Conservation (phyloP, 2,888 invertebrate genomes). For the Eucriotettix oculatus region DNA sequence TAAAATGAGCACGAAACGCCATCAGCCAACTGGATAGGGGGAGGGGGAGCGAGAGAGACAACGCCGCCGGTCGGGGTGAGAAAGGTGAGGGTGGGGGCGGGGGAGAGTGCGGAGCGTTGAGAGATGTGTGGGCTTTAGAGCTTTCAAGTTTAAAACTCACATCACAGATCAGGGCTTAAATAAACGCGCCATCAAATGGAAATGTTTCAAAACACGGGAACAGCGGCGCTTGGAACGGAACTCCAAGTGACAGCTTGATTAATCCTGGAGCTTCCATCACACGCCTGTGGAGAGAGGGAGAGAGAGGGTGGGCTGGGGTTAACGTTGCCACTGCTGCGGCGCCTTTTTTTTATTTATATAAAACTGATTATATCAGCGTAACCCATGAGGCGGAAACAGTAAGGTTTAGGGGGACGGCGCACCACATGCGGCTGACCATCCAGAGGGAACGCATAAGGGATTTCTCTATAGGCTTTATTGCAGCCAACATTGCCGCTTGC, state of each 20-base stretch:
- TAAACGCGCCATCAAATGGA: slow-evolving; percentile 12
- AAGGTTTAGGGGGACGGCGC: not conserved
- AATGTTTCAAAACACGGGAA: slow-evolving; percentile 7
- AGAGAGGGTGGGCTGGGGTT: not conserved
- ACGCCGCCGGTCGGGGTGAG: not conserved
- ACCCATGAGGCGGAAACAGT: not conserved
- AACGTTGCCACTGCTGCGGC: too few species aligned
- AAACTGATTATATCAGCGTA: not conserved
- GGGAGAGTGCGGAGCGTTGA: not conserved
- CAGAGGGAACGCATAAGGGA: not conserved
- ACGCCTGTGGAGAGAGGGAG: not conserved
- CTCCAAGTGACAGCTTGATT: slow-evolving; percentile 53
- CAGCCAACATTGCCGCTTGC: too few species aligned
- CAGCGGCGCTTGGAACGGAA: not conserved
- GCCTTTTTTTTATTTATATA: not conserved
- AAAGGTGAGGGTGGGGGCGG: not conserved
- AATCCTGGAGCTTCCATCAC: slow-evolving; percentile 26
- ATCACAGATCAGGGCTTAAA: slow-evolving; percentile 6
- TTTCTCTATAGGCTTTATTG: not conserved
- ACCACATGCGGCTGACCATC: not conserved
- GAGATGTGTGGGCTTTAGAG: slow-evolving; percentile 2
- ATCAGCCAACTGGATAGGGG: slow-evolving; percentile 19
- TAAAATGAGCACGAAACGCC: slow-evolving; percentile 32
- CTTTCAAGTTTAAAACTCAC: slow-evolving; percentile 1
- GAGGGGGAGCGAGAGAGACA: not conserved